phyloP scores from a whole-genome alignment of 2,888 invertebrate genomes.

The Chorisops tibialis region DNA sequence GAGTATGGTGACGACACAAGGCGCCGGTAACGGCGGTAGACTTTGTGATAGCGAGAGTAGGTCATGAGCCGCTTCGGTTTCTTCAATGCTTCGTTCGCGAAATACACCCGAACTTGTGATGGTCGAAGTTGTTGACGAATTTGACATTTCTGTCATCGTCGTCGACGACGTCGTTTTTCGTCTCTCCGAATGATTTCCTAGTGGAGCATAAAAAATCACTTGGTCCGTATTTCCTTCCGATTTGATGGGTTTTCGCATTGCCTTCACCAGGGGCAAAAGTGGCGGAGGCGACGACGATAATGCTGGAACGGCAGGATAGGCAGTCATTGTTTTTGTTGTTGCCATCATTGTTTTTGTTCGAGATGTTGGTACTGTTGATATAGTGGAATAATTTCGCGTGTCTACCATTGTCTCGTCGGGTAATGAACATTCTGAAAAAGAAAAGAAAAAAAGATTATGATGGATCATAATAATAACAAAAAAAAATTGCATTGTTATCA shows the following conservation, averaged over 20 bases:
- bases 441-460: conserved; percentile 19
- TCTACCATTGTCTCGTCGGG: conserved; percentile 16
- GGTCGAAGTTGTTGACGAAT: conserved; percentile 27
- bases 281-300: conserved; percentile 24
- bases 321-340: conserved; percentile 5
- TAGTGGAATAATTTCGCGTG: conserved; percentile 21
- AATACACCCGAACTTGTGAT: conserved; percentile 36
- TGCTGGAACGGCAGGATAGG: not conserved
- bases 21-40: conserved; percentile 70
- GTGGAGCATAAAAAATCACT: conserved; percentile 52
- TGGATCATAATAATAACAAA: conserved; percentile 9
- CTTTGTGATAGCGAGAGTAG: conserved; percentile 72
- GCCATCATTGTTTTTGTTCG: conserved; percentile 21
- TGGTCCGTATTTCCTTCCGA: conserved; percentile 43
- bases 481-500: conserved; percentile 3
- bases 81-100: conserved; percentile 69
- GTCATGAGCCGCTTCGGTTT: conserved; percentile 86
- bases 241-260: conserved; percentile 31
- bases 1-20: conserved; percentile 64
- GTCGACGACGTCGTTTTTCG: conserved; percentile 20
- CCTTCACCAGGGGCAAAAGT: conserved; percentile 7
- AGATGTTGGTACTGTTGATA: conserved; percentile 26
- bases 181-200: conserved; percentile 38
- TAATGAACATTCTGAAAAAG: conserved; percentile 28
- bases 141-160: conserved; percentile 15